Evolutionary conservation across 2,113 vertebrate species (phyloP).

Genomic region (Melanocharis versteri): DNA sequence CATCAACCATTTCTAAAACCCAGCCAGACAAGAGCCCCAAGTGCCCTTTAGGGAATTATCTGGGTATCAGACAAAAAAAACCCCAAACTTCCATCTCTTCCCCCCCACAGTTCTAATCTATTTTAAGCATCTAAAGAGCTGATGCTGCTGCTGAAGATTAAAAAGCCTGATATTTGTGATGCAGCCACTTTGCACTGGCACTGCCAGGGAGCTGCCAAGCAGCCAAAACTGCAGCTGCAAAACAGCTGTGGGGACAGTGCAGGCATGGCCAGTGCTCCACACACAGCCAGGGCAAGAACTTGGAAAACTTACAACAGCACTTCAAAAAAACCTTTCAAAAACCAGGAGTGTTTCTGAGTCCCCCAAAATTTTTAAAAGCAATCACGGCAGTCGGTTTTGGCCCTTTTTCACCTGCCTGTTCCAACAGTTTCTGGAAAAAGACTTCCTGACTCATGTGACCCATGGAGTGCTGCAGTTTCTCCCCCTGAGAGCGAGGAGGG

Average conservation of each 20-base stretch:
- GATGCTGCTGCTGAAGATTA: neutral
- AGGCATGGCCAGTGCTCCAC: neutral
- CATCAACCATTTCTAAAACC: neutral
- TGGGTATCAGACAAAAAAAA: neutral
- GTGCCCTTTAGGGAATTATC: neutral
- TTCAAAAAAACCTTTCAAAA: neutral
- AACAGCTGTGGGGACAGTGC: neutral
- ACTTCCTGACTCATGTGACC: neutral
- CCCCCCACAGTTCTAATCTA: neutral
- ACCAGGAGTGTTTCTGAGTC: rapidly evolving
- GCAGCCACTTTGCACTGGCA: neutral
- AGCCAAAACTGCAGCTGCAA: neutral
- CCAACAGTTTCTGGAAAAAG: neutral
- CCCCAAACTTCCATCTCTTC: neutral
- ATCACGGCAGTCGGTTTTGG: rapidly evolving
- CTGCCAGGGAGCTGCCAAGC: neutral
- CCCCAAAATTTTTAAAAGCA: rapidly evolving
- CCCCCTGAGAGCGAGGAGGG: neutral
- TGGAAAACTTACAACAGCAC: neutral
- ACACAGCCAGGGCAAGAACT: neutral
- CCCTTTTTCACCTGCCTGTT: neutral
- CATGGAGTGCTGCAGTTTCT: neutral
- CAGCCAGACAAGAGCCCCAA: neutral
- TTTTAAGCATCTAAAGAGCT: neutral
- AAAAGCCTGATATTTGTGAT: neutral